Conservation (phyloP, 2,113 vertebrate species). For the Nanger granti region DNA sequence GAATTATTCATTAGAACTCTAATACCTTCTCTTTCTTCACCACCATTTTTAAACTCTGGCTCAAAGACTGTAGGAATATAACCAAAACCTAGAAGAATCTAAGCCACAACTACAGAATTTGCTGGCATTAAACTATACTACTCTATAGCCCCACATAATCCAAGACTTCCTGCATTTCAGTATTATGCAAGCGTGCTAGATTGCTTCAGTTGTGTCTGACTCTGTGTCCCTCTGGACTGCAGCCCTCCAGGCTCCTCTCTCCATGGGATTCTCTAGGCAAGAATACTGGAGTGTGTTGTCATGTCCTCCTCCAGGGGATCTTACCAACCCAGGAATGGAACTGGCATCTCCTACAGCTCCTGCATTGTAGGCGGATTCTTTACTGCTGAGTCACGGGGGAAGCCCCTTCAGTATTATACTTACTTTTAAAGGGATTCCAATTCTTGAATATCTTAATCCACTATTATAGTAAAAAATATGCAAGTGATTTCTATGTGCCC, state of each 20-base stretch:
- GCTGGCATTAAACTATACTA: background rate
- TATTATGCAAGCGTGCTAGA: background rate
- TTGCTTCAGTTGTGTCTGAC: background rate
- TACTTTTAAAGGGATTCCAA: conserved; percentile 24
- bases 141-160: background rate
- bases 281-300: background rate
- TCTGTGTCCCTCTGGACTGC: background rate
- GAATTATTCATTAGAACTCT: background rate
- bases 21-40: background rate
- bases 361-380: background rate
- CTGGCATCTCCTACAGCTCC: background rate
- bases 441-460: conserved; percentile 8
- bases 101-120: background rate
- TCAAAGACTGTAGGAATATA: background rate
- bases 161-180: conserved; percentile 43
- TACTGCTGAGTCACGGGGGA: background rate
- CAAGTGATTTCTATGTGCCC: conserved; percentile 39
- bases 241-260: background rate
- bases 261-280: background rate
- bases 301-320: background rate
- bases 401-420: conserved; percentile 7
- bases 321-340: background rate
- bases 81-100: background rate
- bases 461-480: conserved; percentile 22
- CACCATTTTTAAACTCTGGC: background rate